Evolutionary conservation across 1,140 invertebrate species (phyloP).

Genomic region (Globodera rostochiensis): DNA sequence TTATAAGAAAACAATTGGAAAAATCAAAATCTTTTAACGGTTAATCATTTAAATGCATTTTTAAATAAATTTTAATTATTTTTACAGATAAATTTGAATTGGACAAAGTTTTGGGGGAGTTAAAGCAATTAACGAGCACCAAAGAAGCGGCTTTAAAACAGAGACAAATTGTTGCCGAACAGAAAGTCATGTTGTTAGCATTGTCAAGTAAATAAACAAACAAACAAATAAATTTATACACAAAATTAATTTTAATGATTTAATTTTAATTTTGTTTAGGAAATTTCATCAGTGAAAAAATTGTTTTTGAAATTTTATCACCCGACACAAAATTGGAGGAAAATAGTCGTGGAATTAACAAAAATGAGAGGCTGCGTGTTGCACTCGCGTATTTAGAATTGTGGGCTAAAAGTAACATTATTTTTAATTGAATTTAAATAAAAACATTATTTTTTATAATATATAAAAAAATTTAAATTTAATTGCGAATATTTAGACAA

Average conservation of each 20-base stretch:
- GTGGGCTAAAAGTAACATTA: slow-evolving; percentile 11
- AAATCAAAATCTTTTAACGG: too few relatives aligned
- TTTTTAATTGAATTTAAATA: neutral
- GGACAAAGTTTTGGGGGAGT: neutral
- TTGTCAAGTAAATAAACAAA: neutral
- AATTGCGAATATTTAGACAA: slow-evolving; percentile 2
- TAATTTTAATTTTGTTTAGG: neutral
- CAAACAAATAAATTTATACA: neutral
- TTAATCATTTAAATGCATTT: neutral
- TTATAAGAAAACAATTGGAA: too few relatives aligned
- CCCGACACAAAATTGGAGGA: neutral
- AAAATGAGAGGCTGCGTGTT: slow-evolving; percentile 1
- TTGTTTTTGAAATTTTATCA: neutral
- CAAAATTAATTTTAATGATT: neutral
- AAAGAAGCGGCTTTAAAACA: neutral
- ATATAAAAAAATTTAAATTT: neutral
- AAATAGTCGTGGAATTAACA: neutral
- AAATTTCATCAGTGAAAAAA: neutral
- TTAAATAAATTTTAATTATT: neutral
- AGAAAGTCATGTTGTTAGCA: neutral
- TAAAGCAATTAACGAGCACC: too few relatives aligned
- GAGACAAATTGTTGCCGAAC: neutral
- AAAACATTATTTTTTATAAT: slow-evolving; percentile 1
- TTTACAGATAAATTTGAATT: neutral
- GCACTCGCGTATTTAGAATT: slow-evolving; percentile 7